Conservation (phyloP, 2,888 invertebrate genomes). For the Acrobasis repandana region DNA sequence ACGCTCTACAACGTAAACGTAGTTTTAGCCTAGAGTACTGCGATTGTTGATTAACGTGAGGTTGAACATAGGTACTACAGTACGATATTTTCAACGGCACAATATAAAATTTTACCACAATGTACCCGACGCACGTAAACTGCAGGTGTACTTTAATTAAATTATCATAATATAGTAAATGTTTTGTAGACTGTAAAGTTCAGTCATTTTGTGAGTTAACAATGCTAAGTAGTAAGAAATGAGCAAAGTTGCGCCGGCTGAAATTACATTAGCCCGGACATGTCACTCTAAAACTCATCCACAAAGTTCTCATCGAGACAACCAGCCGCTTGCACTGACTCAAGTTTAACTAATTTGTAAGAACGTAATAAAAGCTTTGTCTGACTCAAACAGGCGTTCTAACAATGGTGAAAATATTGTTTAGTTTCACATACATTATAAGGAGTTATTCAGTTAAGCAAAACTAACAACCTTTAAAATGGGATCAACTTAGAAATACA, state of each 20-base stretch:
- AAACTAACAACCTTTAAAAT: too few relatives aligned
- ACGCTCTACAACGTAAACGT: conserved; percentile 3
- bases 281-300: conserved; percentile 19
- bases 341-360: conserved; percentile 16
- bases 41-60: conserved; percentile 2
- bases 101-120: conserved; percentile 5
- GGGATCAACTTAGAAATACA: too few relatives aligned
- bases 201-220: neutral
- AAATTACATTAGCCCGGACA: conserved; percentile 20
- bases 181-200: neutral
- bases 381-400: neutral
- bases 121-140: neutral
- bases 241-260: conserved; percentile 7
- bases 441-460: too few relatives aligned
- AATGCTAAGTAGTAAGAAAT: conserved; percentile 10
- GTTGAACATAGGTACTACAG: neutral
- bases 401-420: too few relatives aligned
- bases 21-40: conserved; percentile 1
- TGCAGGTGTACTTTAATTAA: neutral
- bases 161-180: neutral
- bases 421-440: too few relatives aligned
- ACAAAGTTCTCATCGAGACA: conserved; percentile 8
- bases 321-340: conserved; percentile 13
- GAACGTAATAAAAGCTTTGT: conserved; percentile 11
- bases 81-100: conserved; percentile 3